Percentiles rank a stretch among this genome's conserved stretches.
Conservation (phyloP, 2,888 invertebrate genomes). For the Tenthredo amoena region DNA sequence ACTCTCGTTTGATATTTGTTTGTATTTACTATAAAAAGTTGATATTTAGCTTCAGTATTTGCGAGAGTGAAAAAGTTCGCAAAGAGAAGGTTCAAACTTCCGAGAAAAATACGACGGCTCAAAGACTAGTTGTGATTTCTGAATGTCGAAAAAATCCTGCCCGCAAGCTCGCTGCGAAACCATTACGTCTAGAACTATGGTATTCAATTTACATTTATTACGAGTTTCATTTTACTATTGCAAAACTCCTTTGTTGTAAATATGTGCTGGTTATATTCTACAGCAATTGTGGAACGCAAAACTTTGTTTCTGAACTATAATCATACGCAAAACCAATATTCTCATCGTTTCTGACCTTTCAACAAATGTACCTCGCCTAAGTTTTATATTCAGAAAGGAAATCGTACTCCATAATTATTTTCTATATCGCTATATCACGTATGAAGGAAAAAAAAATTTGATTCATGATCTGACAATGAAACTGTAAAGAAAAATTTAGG, state of each 20-base stretch:
- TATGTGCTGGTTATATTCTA: not conserved
- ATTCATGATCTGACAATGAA: not conserved
- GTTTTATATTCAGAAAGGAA: not conserved
- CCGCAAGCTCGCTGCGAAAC: not conserved
- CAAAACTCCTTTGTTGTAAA: not conserved
- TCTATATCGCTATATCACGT: not conserved
- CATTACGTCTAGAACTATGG: not conserved
- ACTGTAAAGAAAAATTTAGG: not conserved
- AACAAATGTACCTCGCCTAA: not conserved
- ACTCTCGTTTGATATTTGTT: not conserved
- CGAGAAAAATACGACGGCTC: not conserved
- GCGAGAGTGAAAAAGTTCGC: not conserved
- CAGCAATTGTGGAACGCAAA: too few species aligned
- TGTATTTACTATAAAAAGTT: not conserved
- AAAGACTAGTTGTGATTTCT: not conserved
- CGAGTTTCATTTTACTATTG: not conserved
- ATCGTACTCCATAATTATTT: not conserved
- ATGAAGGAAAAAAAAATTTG: not conserved
- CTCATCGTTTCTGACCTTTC: not conserved
- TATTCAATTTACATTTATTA: not conserved
- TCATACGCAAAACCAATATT: too few species aligned
- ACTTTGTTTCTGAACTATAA: too few species aligned
- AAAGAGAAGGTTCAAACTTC: not conserved
- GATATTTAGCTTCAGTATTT: not conserved
- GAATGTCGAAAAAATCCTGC: not conserved